These are phyloP conservation scores for Drosophila siamana DNA, from an alignment of 2,888 invertebrate genomes.

Conservation along the genomic window DNA sequence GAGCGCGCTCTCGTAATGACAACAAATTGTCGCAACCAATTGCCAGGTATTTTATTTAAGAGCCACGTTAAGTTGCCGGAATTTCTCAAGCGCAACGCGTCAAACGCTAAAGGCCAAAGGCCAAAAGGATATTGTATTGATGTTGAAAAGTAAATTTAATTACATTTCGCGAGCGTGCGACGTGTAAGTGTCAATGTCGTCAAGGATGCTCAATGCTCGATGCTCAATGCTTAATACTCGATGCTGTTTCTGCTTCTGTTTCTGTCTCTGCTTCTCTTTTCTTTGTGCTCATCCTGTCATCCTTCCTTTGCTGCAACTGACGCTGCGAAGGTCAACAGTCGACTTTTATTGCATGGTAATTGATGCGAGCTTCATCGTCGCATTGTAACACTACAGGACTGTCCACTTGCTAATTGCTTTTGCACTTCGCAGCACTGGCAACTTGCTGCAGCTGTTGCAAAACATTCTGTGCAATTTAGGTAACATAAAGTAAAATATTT, in stretches of 20 bases:
- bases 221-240: too few species aligned
- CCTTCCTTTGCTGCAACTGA: neutral
- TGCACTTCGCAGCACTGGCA: neutral
- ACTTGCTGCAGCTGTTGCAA: neutral
- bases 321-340: neutral
- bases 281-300: neutral
- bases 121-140: slow-evolving; percentile 25
- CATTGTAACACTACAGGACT: neutral
- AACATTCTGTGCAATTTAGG: too few species aligned
- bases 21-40: slow-evolving; percentile 72
- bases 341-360: neutral
- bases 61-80: slow-evolving; percentile 39
- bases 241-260: too few species aligned
- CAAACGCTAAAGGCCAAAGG: neutral
- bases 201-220: neutral
- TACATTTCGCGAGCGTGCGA: slow-evolving; percentile 15
- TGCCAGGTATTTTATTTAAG: slow-evolving; percentile 62
- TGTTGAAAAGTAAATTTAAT: slow-evolving; percentile 44
- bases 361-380: neutral
- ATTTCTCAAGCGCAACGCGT: slow-evolving; percentile 15
- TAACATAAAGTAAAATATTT: too few species aligned
- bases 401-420: neutral
- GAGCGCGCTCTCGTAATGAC: slow-evolving; percentile 67
- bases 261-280: neutral
- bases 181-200: too few species aligned